Percentiles rank a stretch among this genome's conserved stretches.
phyloP scores from a whole-genome alignment of 37 sponge, comb jelly and placozoan species.

The Amphimedon queenslandica region DNA sequence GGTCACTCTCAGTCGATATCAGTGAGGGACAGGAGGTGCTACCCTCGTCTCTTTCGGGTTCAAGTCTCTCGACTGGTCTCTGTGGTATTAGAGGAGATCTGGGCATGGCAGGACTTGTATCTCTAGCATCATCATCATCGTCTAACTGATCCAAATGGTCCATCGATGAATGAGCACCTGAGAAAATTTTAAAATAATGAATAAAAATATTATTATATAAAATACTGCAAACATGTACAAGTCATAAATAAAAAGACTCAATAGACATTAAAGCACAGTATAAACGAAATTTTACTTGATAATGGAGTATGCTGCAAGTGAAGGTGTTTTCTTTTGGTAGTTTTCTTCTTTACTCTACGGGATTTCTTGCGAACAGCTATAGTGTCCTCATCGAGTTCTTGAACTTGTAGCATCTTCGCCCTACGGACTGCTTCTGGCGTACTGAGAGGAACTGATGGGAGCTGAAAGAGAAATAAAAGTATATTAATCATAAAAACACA shows the following conservation, averaged over 20 bases:
- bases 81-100: no score
- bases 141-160: background rate
- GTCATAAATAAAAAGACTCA: no score
- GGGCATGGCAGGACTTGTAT: no score
- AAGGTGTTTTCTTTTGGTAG: background rate
- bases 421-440: background rate
- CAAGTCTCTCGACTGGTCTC: no score
- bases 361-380: background rate
- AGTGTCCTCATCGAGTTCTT: background rate
- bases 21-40: no score
- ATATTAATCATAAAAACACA: no score
- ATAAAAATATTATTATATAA: background rate
- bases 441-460: background rate
- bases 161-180: background rate
- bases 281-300: no score
- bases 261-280: background rate
- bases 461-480: no score
- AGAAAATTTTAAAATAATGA: background rate
- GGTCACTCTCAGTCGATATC: no score
- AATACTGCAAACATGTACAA: background rate
- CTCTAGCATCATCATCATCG: background rate
- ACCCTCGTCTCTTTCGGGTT: no score
- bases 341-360: background rate
- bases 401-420: background rate
- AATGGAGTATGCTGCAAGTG: background rate